Conservation (phyloP, 1,140 invertebrate species). For the Bemisia tabaci region DNA sequence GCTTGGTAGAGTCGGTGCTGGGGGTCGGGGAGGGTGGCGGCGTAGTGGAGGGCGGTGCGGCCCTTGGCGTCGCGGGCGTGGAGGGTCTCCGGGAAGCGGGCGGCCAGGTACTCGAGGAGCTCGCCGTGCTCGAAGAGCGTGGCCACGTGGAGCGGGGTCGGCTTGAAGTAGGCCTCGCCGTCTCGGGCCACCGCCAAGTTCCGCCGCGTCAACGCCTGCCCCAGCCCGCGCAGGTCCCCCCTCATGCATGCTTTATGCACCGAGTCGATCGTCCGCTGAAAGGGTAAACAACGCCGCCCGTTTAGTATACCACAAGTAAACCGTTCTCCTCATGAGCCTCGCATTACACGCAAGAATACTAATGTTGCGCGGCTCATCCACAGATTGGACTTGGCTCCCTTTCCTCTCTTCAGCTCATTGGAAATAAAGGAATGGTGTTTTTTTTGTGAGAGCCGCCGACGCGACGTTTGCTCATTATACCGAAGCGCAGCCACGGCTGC, state of each 20-base stretch:
- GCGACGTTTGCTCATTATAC: no score
- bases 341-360: no score
- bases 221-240: slow-evolving; percentile 69
- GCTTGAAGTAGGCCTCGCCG: slow-evolving; percentile 61
- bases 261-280: slow-evolving; percentile 70
- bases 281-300: no score
- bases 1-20: slow-evolving; percentile 81
- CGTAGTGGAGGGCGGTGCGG: slow-evolving; percentile 81
- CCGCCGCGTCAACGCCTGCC: slow-evolving; percentile 71
- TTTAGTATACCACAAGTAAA: no score
- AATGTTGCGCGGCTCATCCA: no score
- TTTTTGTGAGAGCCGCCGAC: no score
- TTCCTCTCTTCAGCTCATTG: no score
- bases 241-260: slow-evolving; percentile 75
- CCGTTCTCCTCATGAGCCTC: no score
- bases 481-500: no score
- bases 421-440: no score
- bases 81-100: slow-evolving; percentile 69
- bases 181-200: slow-evolving; percentile 81
- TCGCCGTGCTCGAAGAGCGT: slow-evolving; percentile 54
- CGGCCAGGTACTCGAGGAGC: slow-evolving; percentile 26
- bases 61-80: slow-evolving; percentile 60
- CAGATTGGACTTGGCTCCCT: no score
- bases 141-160: slow-evolving; percentile 85
- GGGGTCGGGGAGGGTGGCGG: slow-evolving; percentile 64